Conservation (phyloP, 2,113 vertebrate genomes). For the Cryptotis parvus region DNA sequence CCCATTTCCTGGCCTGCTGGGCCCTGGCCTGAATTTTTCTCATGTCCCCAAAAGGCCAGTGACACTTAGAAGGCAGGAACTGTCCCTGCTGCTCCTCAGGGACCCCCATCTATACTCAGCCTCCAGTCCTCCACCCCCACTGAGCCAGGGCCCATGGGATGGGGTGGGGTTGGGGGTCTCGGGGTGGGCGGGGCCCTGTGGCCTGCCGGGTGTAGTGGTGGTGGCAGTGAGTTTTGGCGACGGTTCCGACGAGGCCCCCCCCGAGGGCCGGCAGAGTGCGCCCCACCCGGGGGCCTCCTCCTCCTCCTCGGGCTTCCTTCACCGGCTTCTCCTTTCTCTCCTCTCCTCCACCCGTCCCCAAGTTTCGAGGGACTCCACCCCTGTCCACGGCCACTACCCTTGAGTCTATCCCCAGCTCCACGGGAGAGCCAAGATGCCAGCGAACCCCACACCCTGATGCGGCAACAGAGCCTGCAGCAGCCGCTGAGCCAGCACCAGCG, state of each 20-base stretch:
- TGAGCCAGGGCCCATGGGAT: too few relatives aligned
- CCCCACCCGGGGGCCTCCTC: constrained; percentile 90
- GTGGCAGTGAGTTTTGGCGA: neutral
- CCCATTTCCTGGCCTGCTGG: constrained; percentile 30
- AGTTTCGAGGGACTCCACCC: constrained; percentile 95
- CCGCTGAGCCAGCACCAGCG: constrained; percentile 94
- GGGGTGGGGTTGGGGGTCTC: neutral
- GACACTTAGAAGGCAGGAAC: neutral
- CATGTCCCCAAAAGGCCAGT: constrained; percentile 25
- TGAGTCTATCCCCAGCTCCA: constrained; percentile 96
- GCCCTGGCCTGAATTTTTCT: constrained; percentile 54
- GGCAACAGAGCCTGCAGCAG: constrained; percentile 98
- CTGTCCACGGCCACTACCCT: constrained; percentile 95
- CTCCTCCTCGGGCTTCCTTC: constrained; percentile 88
- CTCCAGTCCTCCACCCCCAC: constrained; percentile 20
- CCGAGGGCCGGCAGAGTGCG: constrained; percentile 72
- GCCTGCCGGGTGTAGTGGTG: constrained; percentile 57
- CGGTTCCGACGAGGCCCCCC: too few relatives aligned
- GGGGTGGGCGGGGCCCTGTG: constrained; percentile 36
- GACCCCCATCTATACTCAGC: constrained; percentile 15
- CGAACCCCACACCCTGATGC: constrained; percentile 95
- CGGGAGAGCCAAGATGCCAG: constrained; percentile 90
- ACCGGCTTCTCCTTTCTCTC: constrained; percentile 88
- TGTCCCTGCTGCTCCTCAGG: neutral
- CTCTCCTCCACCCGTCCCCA: constrained; percentile 88